Percentiles rank a stretch among this genome's conserved stretches.
phyloP scores from a whole-genome alignment of 2,113 vertebrate genomes.

The Hystrix cristata region DNA sequence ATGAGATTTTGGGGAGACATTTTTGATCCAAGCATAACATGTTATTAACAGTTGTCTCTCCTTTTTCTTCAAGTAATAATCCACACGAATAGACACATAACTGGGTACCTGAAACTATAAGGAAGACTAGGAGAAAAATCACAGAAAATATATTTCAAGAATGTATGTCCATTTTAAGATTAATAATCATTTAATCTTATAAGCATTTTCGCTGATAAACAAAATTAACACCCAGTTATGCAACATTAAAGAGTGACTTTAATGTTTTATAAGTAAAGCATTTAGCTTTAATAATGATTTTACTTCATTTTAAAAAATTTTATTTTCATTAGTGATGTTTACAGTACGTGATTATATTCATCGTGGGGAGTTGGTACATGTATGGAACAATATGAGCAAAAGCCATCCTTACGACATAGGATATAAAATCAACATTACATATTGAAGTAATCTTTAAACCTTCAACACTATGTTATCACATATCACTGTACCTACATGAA shows the following conservation, averaged over 20 bases:
- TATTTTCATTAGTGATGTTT: not conserved
- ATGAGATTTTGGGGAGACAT: not conserved
- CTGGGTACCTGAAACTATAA: not conserved
- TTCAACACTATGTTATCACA: not conserved
- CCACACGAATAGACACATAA: not conserved
- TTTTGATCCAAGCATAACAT: not conserved
- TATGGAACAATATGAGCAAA: slow-evolving; percentile 11
- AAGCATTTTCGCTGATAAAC: slow-evolving; percentile 80
- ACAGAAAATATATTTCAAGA: not conserved
- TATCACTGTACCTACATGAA: not conserved
- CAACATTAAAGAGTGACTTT: slow-evolving; percentile 10
- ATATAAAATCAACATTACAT: not conserved
- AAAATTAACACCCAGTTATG: not conserved
- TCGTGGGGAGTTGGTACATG: not conserved
- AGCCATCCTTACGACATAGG: not conserved
- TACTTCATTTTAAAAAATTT: not conserved
- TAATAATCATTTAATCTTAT: slow-evolving; percentile 84
- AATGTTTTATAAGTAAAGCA: slow-evolving; percentile 45
- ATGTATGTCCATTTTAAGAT: slow-evolving; percentile 24
- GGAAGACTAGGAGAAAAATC: not conserved
- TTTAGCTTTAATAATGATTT: slow-evolving; percentile 28
- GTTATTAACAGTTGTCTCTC: not conserved
- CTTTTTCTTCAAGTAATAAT: not conserved
- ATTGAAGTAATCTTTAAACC: not conserved
- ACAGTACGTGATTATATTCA: not conserved